phyloP scores from a whole-genome alignment of 2,113 vertebrate genomes.

The Tachycineta bicolor region DNA sequence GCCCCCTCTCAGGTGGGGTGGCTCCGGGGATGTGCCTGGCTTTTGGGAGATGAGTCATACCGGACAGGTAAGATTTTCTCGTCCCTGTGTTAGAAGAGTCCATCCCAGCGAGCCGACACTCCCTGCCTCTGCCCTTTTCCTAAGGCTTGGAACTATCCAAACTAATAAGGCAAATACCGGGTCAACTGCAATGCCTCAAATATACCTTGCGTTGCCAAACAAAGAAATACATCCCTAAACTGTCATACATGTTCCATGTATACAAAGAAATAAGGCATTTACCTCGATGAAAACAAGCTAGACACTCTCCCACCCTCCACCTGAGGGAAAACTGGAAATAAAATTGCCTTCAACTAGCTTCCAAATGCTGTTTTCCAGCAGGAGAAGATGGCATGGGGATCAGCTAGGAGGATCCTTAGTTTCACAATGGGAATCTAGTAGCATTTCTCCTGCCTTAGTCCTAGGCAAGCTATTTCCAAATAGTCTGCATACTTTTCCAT shows the following conservation, averaged over 20 bases:
- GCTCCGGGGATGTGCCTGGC: neutral
- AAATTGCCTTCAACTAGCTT: neutral
- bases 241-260: neutral
- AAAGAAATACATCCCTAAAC: neutral
- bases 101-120: neutral
- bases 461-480: slow-evolving; percentile 74
- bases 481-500: slow-evolving; percentile 86
- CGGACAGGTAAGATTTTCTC: neutral
- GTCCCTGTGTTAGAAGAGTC: neutral
- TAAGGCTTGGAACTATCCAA: neutral
- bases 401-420: neutral
- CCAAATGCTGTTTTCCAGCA: slow-evolving; percentile 16
- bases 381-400: neutral
- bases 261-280: neutral
- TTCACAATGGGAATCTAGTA: slow-evolving; percentile 3
- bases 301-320: neutral
- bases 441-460: slow-evolving; percentile 58
- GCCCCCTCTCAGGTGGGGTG: neutral
- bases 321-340: neutral
- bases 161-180: neutral
- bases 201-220: neutral
- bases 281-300: neutral
- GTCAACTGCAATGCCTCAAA: neutral
- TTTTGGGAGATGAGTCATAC: neutral
- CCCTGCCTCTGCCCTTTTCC: neutral